phyloP scores from a whole-genome alignment of 2,113 vertebrate species.

The Hipposideros armiger region DNA sequence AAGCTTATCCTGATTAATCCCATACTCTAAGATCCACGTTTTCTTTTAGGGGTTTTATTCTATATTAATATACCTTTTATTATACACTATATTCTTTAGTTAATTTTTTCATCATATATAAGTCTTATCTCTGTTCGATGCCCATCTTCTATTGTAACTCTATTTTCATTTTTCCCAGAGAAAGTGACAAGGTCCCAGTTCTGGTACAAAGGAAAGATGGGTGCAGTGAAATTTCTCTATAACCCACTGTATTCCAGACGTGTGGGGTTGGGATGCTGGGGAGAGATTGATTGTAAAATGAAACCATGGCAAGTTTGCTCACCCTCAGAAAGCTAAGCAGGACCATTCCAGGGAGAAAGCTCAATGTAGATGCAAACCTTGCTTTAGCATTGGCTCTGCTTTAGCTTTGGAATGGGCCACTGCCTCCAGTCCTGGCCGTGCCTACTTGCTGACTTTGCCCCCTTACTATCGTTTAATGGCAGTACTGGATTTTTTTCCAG shows the following conservation, averaged over 20 bases:
- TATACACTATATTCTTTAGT: neutral
- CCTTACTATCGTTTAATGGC: neutral
- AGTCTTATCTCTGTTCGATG: neutral
- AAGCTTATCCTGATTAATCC: neutral
- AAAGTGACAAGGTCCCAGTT: neutral
- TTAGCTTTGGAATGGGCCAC: neutral
- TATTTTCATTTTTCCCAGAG: neutral
- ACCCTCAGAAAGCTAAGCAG: neutral
- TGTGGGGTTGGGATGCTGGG: neutral
- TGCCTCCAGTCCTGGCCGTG: neutral
- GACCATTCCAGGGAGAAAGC: neutral
- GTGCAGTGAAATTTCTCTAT: neutral
- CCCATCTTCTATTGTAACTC: neutral
- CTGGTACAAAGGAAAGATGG: neutral
- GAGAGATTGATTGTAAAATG: neutral
- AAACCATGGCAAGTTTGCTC: neutral
- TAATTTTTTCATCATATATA: neutral
- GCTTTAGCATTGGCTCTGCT: neutral
- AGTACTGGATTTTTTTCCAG: neutral
- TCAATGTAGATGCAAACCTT: neutral
- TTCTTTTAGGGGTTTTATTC: neutral
- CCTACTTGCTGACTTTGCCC: neutral
- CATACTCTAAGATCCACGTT: neutral
- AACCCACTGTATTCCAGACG: neutral
- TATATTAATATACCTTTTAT: neutral